Conservation (phyloP, 2,113 vertebrate genomes). For the Meleagris gallopavo region DNA sequence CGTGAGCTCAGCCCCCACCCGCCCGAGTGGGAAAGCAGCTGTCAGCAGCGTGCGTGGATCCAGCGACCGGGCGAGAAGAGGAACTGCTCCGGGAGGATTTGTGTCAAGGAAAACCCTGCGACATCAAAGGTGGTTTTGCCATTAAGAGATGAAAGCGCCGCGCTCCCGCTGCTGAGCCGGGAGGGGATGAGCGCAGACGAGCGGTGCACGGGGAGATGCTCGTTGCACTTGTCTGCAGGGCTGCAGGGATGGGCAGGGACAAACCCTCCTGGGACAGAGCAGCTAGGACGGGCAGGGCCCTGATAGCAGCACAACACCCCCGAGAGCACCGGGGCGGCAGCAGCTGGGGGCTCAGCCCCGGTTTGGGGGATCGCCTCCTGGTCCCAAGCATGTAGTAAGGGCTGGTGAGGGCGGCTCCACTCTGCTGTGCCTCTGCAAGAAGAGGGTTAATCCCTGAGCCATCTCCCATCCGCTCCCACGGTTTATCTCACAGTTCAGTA, state of each 20-base stretch:
- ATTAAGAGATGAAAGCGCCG: not conserved
- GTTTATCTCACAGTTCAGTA: conserved; percentile 8
- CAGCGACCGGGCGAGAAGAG: not conserved
- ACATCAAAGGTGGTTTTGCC: not conserved
- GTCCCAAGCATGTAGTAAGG: accelerated
- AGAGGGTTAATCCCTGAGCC: not conserved
- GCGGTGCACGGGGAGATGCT: not conserved
- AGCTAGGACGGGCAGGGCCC: accelerated
- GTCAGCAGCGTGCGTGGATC: not conserved
- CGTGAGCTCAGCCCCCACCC: not conserved
- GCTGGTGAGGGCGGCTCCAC: not conserved
- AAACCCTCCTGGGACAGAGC: not conserved
- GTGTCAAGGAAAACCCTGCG: not conserved
- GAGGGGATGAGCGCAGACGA: not conserved
- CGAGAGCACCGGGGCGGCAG: not conserved
- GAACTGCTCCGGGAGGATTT: not conserved
- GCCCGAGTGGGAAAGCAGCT: not conserved
- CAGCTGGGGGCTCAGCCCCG: not conserved
- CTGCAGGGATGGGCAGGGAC: not conserved
- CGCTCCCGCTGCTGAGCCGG: not conserved
- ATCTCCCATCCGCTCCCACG: not conserved
- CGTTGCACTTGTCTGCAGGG: not conserved
- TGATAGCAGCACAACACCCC: not conserved
- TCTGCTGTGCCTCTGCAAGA: not conserved
- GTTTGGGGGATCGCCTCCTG: not conserved